Percentiles rank a stretch among this genome's conserved stretches.
Evolutionary conservation across 2,888 invertebrate species (phyloP).

Genomic region (Leucoma salicis): DNA sequence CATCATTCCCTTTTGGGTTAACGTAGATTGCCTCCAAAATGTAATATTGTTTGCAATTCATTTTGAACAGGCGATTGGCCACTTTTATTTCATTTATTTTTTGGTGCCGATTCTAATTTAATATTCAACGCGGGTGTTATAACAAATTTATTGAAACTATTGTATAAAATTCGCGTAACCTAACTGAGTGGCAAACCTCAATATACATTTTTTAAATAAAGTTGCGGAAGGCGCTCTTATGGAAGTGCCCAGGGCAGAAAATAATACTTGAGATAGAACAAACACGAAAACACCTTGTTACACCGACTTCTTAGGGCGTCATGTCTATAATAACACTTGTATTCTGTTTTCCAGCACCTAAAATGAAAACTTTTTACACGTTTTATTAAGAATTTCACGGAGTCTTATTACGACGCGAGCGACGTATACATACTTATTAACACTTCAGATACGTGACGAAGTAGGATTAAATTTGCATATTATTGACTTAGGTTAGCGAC

Average conservation of each 20-base stretch:
- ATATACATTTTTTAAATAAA: constrained; percentile 63
- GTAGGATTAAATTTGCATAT: constrained; percentile 28
- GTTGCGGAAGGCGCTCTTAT: constrained; percentile 56
- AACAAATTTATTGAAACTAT: constrained; percentile 55
- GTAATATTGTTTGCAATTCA: constrained; percentile 81
- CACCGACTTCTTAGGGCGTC: constrained; percentile 51
- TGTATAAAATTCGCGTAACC: constrained; percentile 65
- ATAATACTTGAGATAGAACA: constrained; percentile 66
- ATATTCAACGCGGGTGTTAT: constrained; percentile 56
- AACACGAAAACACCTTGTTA: constrained; percentile 61
- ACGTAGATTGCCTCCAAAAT: constrained; percentile 81
- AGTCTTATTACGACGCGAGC: constrained; percentile 13
- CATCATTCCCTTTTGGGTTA: constrained; percentile 81
- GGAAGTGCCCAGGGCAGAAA: constrained; percentile 60
- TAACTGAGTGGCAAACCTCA: constrained; percentile 67
- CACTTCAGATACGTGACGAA: constrained; percentile 22
- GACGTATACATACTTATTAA: constrained; percentile 21
- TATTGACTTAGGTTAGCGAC: constrained; percentile 35
- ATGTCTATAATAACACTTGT: constrained; percentile 58
- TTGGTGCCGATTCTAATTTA: constrained; percentile 63
- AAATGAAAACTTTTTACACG: constrained; percentile 33
- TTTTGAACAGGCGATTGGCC: constrained; percentile 75
- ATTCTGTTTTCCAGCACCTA: constrained; percentile 1
- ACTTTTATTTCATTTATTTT: constrained; percentile 69
- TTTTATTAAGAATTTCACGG: constrained; percentile 23